Evolutionary conservation across 1,140 invertebrate genomes (phyloP), one percentile per base, ranked within the genome.

Genomic region (Amyelois transitella): DNA sequence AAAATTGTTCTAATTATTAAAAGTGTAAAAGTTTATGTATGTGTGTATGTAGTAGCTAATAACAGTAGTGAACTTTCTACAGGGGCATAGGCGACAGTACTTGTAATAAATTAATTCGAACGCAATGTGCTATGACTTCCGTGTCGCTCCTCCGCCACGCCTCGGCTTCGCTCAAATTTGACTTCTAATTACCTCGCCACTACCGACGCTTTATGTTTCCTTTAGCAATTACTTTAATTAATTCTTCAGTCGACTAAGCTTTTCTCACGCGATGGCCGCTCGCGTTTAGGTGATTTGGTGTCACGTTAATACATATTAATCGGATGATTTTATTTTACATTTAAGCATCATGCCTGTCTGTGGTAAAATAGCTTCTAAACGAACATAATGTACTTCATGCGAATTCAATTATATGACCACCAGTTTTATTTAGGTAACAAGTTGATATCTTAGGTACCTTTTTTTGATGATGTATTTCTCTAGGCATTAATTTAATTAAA

Each of bases 171-270:
- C 68, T 73, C 63, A 78, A 68, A 69, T 73, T 80, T 71, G 72
- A 73, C 72, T 75, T 77, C 72, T 77, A 81, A 81, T 79, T 82
- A 75, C 67, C 62, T 55, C 49, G 49, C 72, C 67, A 66, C 68
- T 64, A 63, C 70, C 69, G 72, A 73, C 72, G 60, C 69, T 79
- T 79, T 79, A 83, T 81, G 76, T 78, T 74, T 81, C 76, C 76
- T 80, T 70, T 64, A 63, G 63, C 74, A 67, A 82, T 82, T 78
- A 82, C 55, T 75, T 76, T 76, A 83, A 81, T 81, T 83, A 83
- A 78, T 80, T 77, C 66, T 70, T 65, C 69, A 64, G 65, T 71
- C 64, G 65, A 21, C 58, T 68, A 69, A 66, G 64, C 64, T 75
- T 77, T 83, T 83, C 77, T 80, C 80, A 83, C 80, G 75, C 65